Evolutionary conservation across 2,888 invertebrate genomes (phyloP).

Genomic region (Rhagium mordax): DNA sequence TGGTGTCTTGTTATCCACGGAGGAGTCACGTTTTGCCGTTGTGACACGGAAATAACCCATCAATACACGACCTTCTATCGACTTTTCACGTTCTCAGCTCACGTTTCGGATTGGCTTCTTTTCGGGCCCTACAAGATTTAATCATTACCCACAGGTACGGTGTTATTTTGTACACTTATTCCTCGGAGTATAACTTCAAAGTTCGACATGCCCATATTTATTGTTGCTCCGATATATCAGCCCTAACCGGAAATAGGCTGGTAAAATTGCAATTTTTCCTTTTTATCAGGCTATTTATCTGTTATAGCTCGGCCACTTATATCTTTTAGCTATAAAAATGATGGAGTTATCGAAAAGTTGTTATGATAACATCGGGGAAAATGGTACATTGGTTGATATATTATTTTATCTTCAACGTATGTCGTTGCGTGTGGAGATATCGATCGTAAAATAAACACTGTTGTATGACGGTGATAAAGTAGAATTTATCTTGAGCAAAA

Average conservation of each 20-base stretch:
- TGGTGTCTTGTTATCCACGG: slow-evolving; percentile 30
- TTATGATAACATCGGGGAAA: slow-evolving; percentile 15
- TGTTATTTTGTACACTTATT: slow-evolving; percentile 47
- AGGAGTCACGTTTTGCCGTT: slow-evolving; percentile 54
- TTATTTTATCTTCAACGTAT: slow-evolving; percentile 26
- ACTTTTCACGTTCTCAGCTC: slow-evolving; percentile 63
- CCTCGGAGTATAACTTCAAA: slow-evolving; percentile 13
- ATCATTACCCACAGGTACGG: slow-evolving; percentile 58
- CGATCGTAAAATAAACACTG: slow-evolving; percentile 25
- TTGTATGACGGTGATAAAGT: slow-evolving; percentile 18
- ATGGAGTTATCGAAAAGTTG: slow-evolving; percentile 24
- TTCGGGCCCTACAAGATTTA: slow-evolving; percentile 60
- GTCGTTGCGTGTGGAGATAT: slow-evolving; percentile 25
- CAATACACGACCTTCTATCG: slow-evolving; percentile 63
- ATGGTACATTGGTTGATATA: slow-evolving; percentile 22
- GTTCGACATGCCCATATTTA: slow-evolving; percentile 22
- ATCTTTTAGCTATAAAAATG: slow-evolving; percentile 21
- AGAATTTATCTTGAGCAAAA: slow-evolving; percentile 11
- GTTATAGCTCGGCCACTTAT: slow-evolving; percentile 22
- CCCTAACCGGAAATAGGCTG: slow-evolving; percentile 8
- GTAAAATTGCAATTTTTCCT: slow-evolving; percentile 23
- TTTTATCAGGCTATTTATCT: slow-evolving; percentile 22
- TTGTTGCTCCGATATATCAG: slow-evolving; percentile 22
- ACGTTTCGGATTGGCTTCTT: slow-evolving; percentile 66
- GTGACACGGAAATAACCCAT: slow-evolving; percentile 66